These are phyloP conservation scores for Lepidocolaptes lacrymiger DNA, from an alignment of 2,797 vertebrate species.

Conservation along the genomic window DNA sequence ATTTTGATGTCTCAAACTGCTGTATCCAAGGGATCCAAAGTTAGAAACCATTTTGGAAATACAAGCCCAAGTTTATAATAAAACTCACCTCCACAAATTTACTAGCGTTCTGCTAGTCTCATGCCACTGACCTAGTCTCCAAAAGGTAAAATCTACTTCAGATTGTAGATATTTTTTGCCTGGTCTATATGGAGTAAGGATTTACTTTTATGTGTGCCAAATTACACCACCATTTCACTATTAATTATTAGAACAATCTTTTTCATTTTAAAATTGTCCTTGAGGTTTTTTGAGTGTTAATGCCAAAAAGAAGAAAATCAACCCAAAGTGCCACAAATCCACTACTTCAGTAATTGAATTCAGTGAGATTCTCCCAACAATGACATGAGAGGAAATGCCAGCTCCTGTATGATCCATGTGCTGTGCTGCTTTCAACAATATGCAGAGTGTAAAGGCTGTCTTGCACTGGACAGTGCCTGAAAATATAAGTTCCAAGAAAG, in stretches of 20 bases:
- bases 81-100: not conserved
- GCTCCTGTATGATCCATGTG: not conserved
- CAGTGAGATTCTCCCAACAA: not conserved
- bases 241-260: not conserved
- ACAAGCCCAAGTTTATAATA: not conserved
- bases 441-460: not conserved
- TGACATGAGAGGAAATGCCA: not conserved
- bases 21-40: not conserved
- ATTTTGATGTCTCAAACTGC: not conserved
- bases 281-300: not conserved
- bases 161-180: not conserved
- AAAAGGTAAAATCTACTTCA: not conserved
- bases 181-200: not conserved
- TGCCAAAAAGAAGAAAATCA: not conserved
- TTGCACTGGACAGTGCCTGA: not conserved
- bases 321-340: not conserved
- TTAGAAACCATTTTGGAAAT: not conserved
- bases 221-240: not conserved
- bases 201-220: not conserved
- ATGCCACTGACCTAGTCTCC: not conserved
- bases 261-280: not conserved
- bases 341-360: not conserved
- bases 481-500: not conserved
- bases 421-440: not conserved
- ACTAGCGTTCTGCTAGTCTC: not conserved